Base-by-base conservation (phyloP, 2,888 invertebrate genomes). In the Prostheceraeus crozeri region DNA sequence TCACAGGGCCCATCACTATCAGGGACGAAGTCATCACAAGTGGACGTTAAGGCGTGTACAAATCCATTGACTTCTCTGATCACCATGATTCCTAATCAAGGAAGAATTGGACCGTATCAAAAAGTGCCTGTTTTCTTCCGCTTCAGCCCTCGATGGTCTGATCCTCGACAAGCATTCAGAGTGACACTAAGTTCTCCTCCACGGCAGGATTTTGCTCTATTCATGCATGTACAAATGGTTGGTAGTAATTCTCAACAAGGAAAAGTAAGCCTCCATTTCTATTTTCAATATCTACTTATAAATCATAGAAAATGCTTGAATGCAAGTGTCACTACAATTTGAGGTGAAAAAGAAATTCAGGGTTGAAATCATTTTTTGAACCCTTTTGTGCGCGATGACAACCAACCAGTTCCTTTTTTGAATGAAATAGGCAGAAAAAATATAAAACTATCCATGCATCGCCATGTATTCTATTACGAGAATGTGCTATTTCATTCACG, bases 141-240 rank as follows among this genome's bases (percentile, higher is more conserved):
- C 45, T 76, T 76, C 60, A 75, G 74, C 63, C 76, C 76, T 46
- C 69, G 76, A 62, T 75, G 75, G 73, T 68, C 70, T 63, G 60
- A 66, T 16, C 66, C 73, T 1, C 67, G 69, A 51, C 66, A 68
- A 55, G 75, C 75, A 19, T 76, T 73, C 68, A 71, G 71, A 56
- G 68, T 67, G 52, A 66, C 67, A 11, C 60, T 68, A 10, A 65
- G 67, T 16, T 68, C 71, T 10, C 71, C 75, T 4, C 74, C 74
- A 4, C 67, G 72, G 55, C 72, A 73, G 61, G 72, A 75, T 57
- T 74, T 75, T 68, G 74, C 74, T 11, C 60, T 75, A 31, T 76
- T 74, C 63, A 66, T 76, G 65, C 68, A 69, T 10, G 65, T 76
- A 28, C 71, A 75, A 64, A 71, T 74, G 35, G 68, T 76, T 57